Conservation (phyloP, 2,113 vertebrate genomes). For the Campylomormyrus numenius region DNA sequence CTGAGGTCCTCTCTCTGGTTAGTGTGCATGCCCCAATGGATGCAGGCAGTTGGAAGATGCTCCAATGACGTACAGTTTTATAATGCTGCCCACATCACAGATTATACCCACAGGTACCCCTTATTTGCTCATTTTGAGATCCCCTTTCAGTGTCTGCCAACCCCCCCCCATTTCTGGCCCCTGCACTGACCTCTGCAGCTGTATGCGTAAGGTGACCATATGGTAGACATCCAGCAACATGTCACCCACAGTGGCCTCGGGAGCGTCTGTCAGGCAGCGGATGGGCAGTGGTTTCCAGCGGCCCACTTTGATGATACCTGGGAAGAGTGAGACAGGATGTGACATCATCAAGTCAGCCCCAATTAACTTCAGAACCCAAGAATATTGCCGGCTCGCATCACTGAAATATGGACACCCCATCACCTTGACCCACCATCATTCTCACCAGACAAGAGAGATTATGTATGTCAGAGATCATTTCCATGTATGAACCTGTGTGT, state of each 20-base stretch:
- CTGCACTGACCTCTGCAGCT: slow-evolving; percentile 73
- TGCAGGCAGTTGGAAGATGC: neutral
- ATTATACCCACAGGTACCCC: neutral
- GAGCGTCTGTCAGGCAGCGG: slow-evolving; percentile 75
- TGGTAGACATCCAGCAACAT: slow-evolving; percentile 85
- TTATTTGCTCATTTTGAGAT: neutral
- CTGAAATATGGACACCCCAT: neutral
- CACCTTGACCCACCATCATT: neutral
- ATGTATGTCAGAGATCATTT: neutral
- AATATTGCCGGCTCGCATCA: too few relatives aligned
- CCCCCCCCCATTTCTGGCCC: neutral
- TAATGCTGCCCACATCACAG: neutral
- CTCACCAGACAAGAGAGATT: neutral
- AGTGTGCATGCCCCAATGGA: neutral
- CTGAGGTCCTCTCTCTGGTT: neutral
- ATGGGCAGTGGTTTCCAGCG: slow-evolving; percentile 81
- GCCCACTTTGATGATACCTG: slow-evolving; percentile 83
- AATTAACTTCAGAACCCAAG: neutral
- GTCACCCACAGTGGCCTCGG: slow-evolving; percentile 79
- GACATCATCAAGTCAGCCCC: neutral
- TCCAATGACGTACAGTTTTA: neutral
- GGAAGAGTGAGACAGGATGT: slow-evolving; percentile 10
- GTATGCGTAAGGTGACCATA: slow-evolving; percentile 79
- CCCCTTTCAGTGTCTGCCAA: neutral
- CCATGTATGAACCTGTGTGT: neutral